phyloP scores from a whole-genome alignment of 2,888 invertebrate genomes.

The Agapostemon virescens region DNA sequence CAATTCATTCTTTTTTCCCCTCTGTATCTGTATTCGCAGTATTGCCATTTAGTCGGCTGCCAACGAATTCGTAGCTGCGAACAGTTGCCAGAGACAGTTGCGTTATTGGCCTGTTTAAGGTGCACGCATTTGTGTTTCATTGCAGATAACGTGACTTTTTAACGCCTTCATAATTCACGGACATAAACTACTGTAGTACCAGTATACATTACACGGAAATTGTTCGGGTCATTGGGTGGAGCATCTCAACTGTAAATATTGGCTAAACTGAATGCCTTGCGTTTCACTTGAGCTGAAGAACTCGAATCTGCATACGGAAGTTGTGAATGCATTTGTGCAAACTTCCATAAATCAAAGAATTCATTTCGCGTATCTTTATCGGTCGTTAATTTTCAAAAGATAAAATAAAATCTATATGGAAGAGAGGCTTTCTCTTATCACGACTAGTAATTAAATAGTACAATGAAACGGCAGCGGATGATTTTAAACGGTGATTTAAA shows the following conservation, averaged over 20 bases:
- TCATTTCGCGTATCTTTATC: neutral
- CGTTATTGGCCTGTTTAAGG: neutral
- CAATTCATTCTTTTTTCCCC: constrained; percentile 1
- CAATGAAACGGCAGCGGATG: too few species aligned
- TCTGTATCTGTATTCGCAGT: too few species aligned
- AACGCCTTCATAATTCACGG: neutral
- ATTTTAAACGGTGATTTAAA: too few species aligned
- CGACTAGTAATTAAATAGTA: neutral
- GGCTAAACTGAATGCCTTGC: neutral
- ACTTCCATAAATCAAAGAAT: neutral
- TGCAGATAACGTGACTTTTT: neutral
- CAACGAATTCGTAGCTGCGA: neutral
- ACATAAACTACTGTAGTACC: neutral
- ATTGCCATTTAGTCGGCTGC: neutral
- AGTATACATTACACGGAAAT: neutral
- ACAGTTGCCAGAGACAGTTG: neutral
- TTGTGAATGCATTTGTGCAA: neutral
- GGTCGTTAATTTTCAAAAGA: neutral
- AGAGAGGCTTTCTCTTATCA: neutral
- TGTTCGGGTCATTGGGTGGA: neutral
- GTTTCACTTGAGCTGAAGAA: neutral
- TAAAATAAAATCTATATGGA: too few species aligned
- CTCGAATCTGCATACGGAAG: neutral
- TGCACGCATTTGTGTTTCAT: neutral
- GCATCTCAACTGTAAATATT: neutral